These are phyloP conservation scores for Synodontis membranacea DNA, from an alignment of 2,113 vertebrate species.

Conservation along the genomic window DNA sequence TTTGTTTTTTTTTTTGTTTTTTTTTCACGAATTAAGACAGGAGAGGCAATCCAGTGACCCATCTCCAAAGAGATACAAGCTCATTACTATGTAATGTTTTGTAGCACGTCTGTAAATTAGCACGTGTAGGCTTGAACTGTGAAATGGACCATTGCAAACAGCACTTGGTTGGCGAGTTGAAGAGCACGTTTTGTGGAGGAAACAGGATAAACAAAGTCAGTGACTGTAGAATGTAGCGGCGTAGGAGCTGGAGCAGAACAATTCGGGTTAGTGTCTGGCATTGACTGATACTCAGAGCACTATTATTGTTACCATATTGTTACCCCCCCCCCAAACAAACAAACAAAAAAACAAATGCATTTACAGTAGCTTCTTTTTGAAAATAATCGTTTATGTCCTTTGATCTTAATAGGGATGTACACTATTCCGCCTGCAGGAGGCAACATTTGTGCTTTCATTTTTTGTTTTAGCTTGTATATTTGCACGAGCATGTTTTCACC, in stretches of 20 bases:
- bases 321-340: too few species aligned
- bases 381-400: not conserved
- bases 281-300: not conserved
- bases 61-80: not conserved
- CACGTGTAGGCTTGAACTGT: constrained; percentile 27
- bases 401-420: not conserved
- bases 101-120: not conserved
- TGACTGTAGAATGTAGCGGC: not conserved
- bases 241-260: not conserved
- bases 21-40: not conserved
- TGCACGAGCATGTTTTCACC: not conserved
- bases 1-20: too few species aligned
- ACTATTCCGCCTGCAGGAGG: constrained; percentile 1
- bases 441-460: not conserved
- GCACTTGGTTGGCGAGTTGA: not conserved
- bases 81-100: not conserved
- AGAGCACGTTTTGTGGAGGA: constrained; percentile 33
- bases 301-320: not conserved
- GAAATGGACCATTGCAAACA: constrained; percentile 38
- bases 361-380: not conserved
- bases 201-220: not conserved
- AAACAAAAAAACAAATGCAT: not conserved
- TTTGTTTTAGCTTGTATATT: not conserved
- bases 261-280: not conserved
- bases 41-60: not conserved